These are phyloP conservation scores for Syngnathus rostellatus DNA, from an alignment of 2,797 vertebrate genomes.

Conservation along the genomic window DNA sequence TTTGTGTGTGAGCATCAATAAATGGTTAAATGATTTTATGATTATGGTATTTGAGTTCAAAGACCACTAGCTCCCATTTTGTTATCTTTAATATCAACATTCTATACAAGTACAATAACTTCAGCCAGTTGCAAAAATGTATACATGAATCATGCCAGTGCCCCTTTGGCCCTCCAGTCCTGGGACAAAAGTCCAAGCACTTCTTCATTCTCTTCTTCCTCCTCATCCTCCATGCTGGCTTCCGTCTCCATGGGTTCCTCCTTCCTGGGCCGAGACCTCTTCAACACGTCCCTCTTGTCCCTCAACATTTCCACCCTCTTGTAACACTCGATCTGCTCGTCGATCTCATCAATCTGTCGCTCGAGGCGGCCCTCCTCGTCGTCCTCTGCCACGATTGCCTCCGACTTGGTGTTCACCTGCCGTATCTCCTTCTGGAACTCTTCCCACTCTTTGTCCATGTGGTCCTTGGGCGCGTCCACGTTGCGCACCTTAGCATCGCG, in stretches of 20 bases:
- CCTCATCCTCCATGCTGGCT: slow-evolving; percentile 55
- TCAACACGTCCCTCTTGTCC: slow-evolving; percentile 79
- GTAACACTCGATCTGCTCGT: slow-evolving; percentile 93
- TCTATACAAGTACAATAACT: slow-evolving; percentile 1
- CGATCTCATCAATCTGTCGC: slow-evolving; percentile 93
- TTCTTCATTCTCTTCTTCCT: slow-evolving; percentile 76
- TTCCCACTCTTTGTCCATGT: slow-evolving; percentile 98
- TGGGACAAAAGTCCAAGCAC: slow-evolving; percentile 80
- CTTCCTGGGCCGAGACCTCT: slow-evolving; percentile 48
- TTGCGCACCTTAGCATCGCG: slow-evolving; percentile 91
- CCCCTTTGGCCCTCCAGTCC: slow-evolving; percentile 94
- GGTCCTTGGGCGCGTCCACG: slow-evolving; percentile 92
- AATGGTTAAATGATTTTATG: slow-evolving; percentile 44
- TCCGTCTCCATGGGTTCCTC: slow-evolving; percentile 49
- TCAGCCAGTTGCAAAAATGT: neutral
- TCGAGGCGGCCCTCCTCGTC: slow-evolving; percentile 94
- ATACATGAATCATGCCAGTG: slow-evolving; percentile 69
- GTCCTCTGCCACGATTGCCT: slow-evolving; percentile 94
- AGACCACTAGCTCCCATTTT: neutral
- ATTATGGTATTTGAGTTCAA: neutral
- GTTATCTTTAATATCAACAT: neutral
- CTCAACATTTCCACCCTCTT: slow-evolving; percentile 83
- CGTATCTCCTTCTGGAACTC: slow-evolving; percentile 97
- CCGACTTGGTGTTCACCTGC: slow-evolving; percentile 91
- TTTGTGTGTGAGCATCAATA: slow-evolving; percentile 52